Evolutionary conservation across 2,888 invertebrate species (phyloP), one percentile per base, ranked within the genome.

Genomic region (Pammene aurita): DNA sequence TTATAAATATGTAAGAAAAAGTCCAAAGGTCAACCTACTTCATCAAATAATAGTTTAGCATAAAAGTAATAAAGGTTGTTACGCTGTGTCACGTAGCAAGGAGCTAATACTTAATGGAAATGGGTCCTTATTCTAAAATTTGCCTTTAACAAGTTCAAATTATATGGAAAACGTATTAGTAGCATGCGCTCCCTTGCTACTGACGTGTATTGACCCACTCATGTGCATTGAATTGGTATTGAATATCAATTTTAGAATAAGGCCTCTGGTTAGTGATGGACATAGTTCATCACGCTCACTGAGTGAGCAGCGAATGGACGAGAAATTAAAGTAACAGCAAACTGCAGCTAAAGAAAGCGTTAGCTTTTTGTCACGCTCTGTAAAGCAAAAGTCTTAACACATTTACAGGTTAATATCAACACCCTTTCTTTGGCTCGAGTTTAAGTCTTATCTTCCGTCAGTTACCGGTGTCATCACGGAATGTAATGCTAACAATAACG

Each of bases 341-440:
- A 58, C 57, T 67, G 64, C 63, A 67, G 65, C n/a, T 60, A 62
- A 68, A 58, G 68, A 68, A 68, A 68, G 68, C 64, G 63, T 68
- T 68, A 64, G 44, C 67, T 38, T 67, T 67, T 63, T 65, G 72
- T 67, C 57, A 63, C 71, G 73, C 72, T 72, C 72, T 74, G 68
- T 65, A 72, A 67, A 68, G 57, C 67, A 63, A 57, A 70, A 56
- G 62, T 50, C 57, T 62, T 50, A 56, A 41, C 56, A 26, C 62
- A 50, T 62, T 67, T 50, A 50, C 50, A 42, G 50, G 50, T 7
- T 26, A 41, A 44, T 46, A 56, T 48, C 50, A 57, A 46, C 60
- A 66, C 46, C 62, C 67, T 55, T 62, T 42, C 48, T 42, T 48
- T 16, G 38, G 18, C 16, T 41, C 48, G 16, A 42, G 46, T 44